Base-by-base conservation (phyloP, 2,113 vertebrate genomes). In the Cercopithecus mona region DNA sequence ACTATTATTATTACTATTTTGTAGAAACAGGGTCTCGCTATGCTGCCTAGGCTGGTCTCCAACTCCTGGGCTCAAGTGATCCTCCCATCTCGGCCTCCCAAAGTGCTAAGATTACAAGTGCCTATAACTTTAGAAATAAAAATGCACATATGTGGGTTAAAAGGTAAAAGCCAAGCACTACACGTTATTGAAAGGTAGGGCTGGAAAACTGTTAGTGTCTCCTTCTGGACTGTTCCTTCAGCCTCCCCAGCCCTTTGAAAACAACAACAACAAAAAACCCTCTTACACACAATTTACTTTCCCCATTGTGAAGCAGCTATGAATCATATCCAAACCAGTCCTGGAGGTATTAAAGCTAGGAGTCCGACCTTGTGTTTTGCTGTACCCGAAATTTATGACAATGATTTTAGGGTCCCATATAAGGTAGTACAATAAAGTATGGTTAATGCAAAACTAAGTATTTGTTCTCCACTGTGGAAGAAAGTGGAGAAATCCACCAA, bases 351-450 rank as follows among this genome's bases (percentile, higher is more conserved):
- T 64, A 64, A 32, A 57, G 11, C 30, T 17, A 8, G 35, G 14
- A 86, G 32, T 68, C 25, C 17, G 14, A 43, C 22, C 10, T 8
- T 17, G 50, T 81, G 70, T 52, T 68, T 88, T 85, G 32, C 23
- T 94, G 57, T 52, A 32, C 40, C 45, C 10, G 16, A 82, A 55
- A 27, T 75, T 88, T 84, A 66, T 75, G n/a, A 94, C 85, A 81
- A 78, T 59, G 18, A 87, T 48, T 75, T 95, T 35, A 73, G 27
- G 83, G 70, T 70, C 35, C 75, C 76, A 45, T 30, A 50, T 13
- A 86, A 59, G 35, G n/a, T 81, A 96, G 80, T n/a, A 88, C 70
- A 92, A 92, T n/a, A 38, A 90, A 85, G 43, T 43, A 55, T 16
- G 14, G 30, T 27, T 73, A 38, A 55, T n/a, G 6, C 27, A 83